Base-by-base conservation (phyloP, 2,113 vertebrate species). In the Malurus melanocephalus region DNA sequence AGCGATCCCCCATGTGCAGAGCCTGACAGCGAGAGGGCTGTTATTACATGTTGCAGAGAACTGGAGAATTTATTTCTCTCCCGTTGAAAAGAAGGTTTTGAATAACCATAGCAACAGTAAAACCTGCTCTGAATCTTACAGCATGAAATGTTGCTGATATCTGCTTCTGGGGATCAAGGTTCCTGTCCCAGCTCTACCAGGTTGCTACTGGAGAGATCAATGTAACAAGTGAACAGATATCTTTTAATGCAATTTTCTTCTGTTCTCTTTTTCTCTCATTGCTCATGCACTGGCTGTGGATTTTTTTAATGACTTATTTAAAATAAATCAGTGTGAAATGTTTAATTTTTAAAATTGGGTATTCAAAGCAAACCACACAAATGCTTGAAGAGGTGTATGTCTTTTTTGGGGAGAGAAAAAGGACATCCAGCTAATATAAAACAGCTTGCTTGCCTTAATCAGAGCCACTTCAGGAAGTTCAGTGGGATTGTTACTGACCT, bases 31-130 rank as follows among this genome's bases (percentile, higher is more conserved):
- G 72, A 62, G n/a, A 49, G 2, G 5, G 4, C 11, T 87, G 24
- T 85, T 77, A 60, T 59, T 85, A 5, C 68, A 38, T 79, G 43
- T 71, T 92, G 85, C 88, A 97, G 95, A 98, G 79, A 91, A 55
- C 67, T 98, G 97, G 97, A 94, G 97, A 48, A 90, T 98, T 56
- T 98, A 97, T 35, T 98, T 98, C 61, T 98, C 97, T 76, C 91
- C 97, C 30, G 80, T 97, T 88, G 97, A 98, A 95, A 98, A 98
- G 81, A 48, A 76, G 30, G 97, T 98, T 74, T 64, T 98, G 69
- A 95, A 76, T 24, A 97, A 97, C 79, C 98, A 98, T 13, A 98
- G 98, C 30, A 84, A 95, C 6, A 27, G 68, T 22, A 98, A 98
- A 95, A 98, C 94, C 11, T 98, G 97, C 91, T 98, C 97, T 94